Evolutionary conservation across 2,113 vertebrate species (phyloP).

Genomic region (Tricholaema leucomelas): DNA sequence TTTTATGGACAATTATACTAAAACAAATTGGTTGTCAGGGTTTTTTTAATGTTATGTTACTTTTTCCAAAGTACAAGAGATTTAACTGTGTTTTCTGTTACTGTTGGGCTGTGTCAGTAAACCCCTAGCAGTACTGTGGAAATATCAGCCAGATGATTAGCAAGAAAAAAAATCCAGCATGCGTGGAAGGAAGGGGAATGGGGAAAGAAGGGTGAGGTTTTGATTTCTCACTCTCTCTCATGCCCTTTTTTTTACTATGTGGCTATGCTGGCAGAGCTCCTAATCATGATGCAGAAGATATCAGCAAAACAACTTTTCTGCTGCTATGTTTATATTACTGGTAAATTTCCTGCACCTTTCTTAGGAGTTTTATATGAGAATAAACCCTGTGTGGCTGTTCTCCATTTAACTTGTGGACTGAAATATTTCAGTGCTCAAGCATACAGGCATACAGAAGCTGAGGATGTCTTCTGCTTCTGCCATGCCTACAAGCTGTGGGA

Average conservation of each 20-base stretch:
- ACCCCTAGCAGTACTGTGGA: neutral
- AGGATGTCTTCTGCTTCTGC: neutral
- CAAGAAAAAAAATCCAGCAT: neutral
- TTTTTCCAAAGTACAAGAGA: neutral
- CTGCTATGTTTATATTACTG: neutral
- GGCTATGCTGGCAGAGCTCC: neutral
- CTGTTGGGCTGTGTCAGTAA: neutral
- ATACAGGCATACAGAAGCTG: neutral
- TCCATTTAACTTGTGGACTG: neutral
- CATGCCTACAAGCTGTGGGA: neutral
- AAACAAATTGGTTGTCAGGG: neutral
- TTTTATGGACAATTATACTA: constrained; percentile 13
- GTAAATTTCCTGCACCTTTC: neutral
- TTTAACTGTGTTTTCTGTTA: neutral
- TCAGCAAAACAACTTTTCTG: neutral
- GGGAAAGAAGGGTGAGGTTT: neutral
- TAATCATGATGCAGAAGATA: neutral
- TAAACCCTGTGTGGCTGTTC: neutral
- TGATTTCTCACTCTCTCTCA: neutral
- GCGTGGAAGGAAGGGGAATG: neutral
- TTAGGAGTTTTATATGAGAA: neutral
- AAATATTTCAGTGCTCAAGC: neutral
- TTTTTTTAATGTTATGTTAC: neutral
- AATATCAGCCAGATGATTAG: neutral
- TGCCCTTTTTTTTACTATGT: neutral